Evolutionary conservation across 2,888 invertebrate genomes (phyloP), one percentile per base, ranked within the genome.

Genomic region (Clitarchus hookeri): DNA sequence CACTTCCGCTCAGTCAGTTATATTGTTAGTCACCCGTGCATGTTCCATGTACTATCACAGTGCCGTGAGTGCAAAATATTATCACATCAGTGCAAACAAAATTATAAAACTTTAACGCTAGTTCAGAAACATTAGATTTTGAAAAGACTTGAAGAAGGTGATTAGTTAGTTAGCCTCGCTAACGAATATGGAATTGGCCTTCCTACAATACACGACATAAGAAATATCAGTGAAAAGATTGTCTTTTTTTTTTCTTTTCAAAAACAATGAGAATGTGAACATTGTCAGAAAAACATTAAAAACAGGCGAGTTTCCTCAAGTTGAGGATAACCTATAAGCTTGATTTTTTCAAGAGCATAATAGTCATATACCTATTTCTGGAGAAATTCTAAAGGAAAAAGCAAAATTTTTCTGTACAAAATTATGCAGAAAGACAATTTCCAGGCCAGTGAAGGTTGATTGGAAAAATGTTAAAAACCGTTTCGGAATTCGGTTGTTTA

Each of bases 361-460:
- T 53, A 25, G 25, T 0, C 19, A n/a, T 84, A 23, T 44, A 23
- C 48, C 84, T 53, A 53, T 23, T 84, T 53, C 19, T 25, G 25
- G 84, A 84, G 54, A n/a, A 84, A 53, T 84, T 48, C 54, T 84
- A 48, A 48, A 48, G 6, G 54, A n/a, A 84, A 84, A 84, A 54
- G 23, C 44, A 53, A 53, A 25, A 84, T 48, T 44, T 84, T 84
- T 53, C 9, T 48, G 8, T 0, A n/a, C 0, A 48, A 84, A 53
- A 25, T 53, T 23, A 53, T 53, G 54, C 1, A 53, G 8, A 84
- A 84, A 84, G 54, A 4, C 9, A n/a, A 54, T 25, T 84, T 19
- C 53, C 53, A 54, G 48, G 48, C 84, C 54, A 48, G 53, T 19
- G 13, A 84, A 53, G 6, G 53, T 53, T 19, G 16, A 0, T 84